Percentiles rank a stretch among this genome's conserved stretches.
Conservation (phyloP, 2,888 invertebrate genomes). For the Diaperis boleti region DNA sequence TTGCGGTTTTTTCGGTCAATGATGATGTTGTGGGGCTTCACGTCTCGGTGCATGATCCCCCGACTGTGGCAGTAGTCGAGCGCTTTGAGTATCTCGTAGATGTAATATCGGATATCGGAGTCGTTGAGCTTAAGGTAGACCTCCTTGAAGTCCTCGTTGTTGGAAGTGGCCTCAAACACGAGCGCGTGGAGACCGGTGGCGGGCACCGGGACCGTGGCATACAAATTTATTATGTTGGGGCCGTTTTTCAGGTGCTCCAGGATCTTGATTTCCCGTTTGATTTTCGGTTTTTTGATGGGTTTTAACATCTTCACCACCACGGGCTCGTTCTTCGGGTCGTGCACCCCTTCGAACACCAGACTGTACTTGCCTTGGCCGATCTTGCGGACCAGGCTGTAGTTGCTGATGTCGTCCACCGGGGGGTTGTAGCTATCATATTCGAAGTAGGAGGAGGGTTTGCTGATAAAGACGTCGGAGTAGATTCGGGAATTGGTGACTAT, state of each 20-base stretch:
- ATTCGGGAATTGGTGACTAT: constrained; percentile 57
- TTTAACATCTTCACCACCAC: constrained; percentile 64
- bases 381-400: constrained; percentile 60
- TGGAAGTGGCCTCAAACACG: constrained; percentile 61
- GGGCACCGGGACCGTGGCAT: constrained; percentile 56
- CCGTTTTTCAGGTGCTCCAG: constrained; percentile 62
- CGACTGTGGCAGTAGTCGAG: constrained; percentile 64
- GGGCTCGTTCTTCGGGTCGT: constrained; percentile 56
- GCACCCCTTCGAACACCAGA: constrained; percentile 63
- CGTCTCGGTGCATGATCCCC: constrained; percentile 65
- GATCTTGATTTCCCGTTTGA: constrained; percentile 65
- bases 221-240: constrained; percentile 60
- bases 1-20: constrained; percentile 60
- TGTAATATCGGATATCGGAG: constrained; percentile 63
- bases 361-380: constrained; percentile 66
- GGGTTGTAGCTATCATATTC: constrained; percentile 62
- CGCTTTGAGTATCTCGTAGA: constrained; percentile 66
- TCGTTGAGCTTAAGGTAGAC: constrained; percentile 62
- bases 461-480: constrained; percentile 60
- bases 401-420: constrained; percentile 57
- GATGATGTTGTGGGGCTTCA: constrained; percentile 65
- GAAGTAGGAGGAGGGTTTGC: constrained; percentile 60
- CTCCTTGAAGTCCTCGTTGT: constrained; percentile 63
- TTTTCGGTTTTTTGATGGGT: constrained; percentile 63
- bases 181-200: constrained; percentile 57